phyloP scores from a whole-genome alignment of 1,140 invertebrate genomes.

The Conopomorpha cramerella region DNA sequence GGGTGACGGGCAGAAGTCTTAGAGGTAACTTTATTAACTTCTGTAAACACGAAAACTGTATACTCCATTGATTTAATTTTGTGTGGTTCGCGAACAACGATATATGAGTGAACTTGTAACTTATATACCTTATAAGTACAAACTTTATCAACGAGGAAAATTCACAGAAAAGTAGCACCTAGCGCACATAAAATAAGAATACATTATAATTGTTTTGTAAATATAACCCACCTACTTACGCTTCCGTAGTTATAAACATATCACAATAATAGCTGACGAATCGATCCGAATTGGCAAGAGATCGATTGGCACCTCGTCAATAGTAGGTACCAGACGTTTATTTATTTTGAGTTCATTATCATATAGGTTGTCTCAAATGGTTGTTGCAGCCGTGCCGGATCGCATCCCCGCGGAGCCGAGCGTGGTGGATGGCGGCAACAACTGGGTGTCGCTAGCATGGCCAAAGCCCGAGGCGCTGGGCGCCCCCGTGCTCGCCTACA shows the following conservation, averaged over 20 bases:
- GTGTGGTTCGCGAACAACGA: neutral
- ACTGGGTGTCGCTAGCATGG: conserved; percentile 84
- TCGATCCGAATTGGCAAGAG: neutral
- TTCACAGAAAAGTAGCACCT: no score
- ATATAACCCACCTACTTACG: no score
- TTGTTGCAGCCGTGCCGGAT: conserved; percentile 73
- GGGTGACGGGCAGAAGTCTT: conserved; percentile 22
- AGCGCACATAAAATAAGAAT: no score
- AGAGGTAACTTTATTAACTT: conserved; percentile 65
- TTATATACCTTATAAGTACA: neutral
- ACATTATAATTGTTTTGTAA: neutral
- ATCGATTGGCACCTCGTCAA: neutral
- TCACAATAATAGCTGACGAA: neutral
- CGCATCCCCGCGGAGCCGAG: conserved; percentile 75
- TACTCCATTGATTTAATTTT: no score
- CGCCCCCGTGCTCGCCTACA: conserved; percentile 85
- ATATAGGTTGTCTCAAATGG: conserved; percentile 18
- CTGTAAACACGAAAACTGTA: no score
- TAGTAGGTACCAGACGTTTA: no score
- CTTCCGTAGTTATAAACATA: no score
- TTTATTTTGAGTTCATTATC: conserved; percentile 31
- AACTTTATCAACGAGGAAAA: neutral
- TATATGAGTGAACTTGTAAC: neutral
- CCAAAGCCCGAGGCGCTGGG: conserved; percentile 77
- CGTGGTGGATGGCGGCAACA: conserved; percentile 75